A percentile compares a stretch with the other conserved stretches of the same genome.
phyloP scores from a whole-genome alignment of 2,797 vertebrate species.

The Arctocebus calabarensis region DNA sequence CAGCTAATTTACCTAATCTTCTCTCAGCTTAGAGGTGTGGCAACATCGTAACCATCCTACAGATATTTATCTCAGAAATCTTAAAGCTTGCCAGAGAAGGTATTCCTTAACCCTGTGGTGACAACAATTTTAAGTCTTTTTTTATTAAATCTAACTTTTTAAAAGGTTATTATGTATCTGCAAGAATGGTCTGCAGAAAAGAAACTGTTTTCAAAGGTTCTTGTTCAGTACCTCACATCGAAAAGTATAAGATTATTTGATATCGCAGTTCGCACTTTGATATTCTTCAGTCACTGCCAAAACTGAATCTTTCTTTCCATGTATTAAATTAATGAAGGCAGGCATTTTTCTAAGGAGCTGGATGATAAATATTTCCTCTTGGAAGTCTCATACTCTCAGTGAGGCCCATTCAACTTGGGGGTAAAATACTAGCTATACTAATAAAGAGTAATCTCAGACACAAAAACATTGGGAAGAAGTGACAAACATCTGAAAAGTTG shows the following conservation, averaged over 20 bases:
- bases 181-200: not conserved
- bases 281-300: conserved; percentile 33
- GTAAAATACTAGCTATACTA: conserved; percentile 51
- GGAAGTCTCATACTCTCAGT: not conserved
- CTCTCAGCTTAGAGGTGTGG: not conserved
- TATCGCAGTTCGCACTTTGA: not conserved
- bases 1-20: not conserved
- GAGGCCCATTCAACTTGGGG: not conserved
- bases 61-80: not conserved
- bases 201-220: conserved; percentile 13
- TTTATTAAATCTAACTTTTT: not conserved
- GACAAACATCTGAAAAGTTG: conserved; percentile 76
- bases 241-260: conserved; percentile 1
- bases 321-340: not conserved
- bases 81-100: not conserved
- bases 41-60: not conserved
- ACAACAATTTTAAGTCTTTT: not conserved
- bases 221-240: not conserved
- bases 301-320: conserved; percentile 35
- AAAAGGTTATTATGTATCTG: not conserved
- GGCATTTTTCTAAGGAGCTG: conserved; percentile 6
- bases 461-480: conserved; percentile 54
- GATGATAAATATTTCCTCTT: conserved; percentile 21
- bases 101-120: not conserved
- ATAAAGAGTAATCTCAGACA: conserved; percentile 26